phyloP scores from a whole-genome alignment of 1,140 invertebrate species.

The Palaemon carinicauda region DNA sequence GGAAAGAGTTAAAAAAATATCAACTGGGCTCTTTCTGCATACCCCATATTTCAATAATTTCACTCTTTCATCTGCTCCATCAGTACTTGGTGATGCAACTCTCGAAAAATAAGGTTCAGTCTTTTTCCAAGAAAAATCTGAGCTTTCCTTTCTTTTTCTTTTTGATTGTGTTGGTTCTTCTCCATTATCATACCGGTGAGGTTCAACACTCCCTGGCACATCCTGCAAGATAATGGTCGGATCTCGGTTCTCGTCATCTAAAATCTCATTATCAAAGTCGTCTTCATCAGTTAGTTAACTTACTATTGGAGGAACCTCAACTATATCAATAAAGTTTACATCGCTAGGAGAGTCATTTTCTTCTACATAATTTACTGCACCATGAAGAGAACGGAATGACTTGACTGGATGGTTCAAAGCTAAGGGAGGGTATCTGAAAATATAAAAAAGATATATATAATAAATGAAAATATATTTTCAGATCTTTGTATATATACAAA shows the following conservation, averaged over 20 bases:
- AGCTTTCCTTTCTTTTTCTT: neutral
- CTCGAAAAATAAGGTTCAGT: too few species aligned
- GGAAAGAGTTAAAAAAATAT: too few species aligned
- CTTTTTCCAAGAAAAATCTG: too few species aligned
- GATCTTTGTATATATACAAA: neutral
- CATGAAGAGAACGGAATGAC: conserved; percentile 6
- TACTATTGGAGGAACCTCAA: too few species aligned
- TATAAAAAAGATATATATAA: neutral
- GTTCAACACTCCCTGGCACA: conserved; percentile 30
- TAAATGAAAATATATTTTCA: neutral
- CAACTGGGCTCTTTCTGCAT: too few species aligned
- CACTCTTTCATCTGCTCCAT: too few species aligned
- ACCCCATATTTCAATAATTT: too few species aligned
- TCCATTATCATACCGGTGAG: conserved; percentile 29
- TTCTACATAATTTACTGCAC: conserved; percentile 28
- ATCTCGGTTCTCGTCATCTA: conserved; percentile 31
- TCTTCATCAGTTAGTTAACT: conserved; percentile 44
- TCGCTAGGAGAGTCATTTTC: too few species aligned
- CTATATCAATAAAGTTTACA: too few species aligned
- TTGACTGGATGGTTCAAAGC: neutral
- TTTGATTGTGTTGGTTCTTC: neutral
- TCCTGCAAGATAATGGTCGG: conserved; percentile 7
- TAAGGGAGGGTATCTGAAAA: neutral
- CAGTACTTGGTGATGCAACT: too few species aligned
- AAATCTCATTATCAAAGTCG: conserved; percentile 36